Conservation (phyloP, 1,140 invertebrate genomes). For the Leptinotarsa defecta region DNA sequence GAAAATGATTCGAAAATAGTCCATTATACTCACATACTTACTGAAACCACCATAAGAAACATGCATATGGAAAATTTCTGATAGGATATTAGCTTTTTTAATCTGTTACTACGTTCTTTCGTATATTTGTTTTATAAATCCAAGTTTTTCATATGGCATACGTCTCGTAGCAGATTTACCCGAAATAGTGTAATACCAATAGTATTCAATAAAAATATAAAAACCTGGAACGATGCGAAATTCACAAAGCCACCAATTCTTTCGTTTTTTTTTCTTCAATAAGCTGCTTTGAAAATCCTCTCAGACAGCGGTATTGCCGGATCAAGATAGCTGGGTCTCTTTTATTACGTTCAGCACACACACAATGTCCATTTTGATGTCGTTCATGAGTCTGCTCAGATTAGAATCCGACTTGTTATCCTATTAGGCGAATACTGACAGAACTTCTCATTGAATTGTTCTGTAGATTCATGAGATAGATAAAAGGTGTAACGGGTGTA, state of each 20-base stretch:
- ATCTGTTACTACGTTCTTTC: too few species aligned
- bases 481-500: background rate
- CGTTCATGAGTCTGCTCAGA: background rate
- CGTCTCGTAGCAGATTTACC: too few species aligned
- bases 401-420: constrained; percentile 6
- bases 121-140: too few species aligned
- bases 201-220: background rate
- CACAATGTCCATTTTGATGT: constrained; percentile 6
- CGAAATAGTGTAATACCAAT: background rate
- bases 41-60: too few species aligned
- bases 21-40: too few species aligned
- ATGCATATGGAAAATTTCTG: too few species aligned
- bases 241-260: background rate
- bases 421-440: background rate
- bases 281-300: background rate
- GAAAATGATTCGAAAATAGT: too few species aligned
- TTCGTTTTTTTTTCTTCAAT: background rate
- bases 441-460: background rate
- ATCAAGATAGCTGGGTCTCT: background rate
- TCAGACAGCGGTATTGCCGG: background rate
- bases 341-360: background rate
- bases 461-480: background rate
- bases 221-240: background rate
- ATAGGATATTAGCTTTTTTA: too few species aligned
- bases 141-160: too few species aligned